phyloP scores from a whole-genome alignment of 2,113 vertebrate species.

The Falcunculus frontatus region DNA sequence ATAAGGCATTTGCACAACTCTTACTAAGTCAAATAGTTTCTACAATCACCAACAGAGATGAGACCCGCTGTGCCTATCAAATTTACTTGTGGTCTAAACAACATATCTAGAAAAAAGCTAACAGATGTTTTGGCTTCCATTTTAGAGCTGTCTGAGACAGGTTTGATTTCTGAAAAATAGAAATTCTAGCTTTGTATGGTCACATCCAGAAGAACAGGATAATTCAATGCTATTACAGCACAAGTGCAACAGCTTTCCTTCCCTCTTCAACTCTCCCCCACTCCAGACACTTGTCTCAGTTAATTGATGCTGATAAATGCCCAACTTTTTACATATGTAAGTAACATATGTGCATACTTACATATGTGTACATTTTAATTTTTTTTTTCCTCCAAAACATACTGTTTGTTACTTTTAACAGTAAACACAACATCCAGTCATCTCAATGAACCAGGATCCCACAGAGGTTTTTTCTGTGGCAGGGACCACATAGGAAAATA shows the following conservation, averaged over 20 bases:
- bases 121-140: background rate
- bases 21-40: background rate
- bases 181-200: background rate
- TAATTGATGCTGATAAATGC: background rate
- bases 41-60: background rate
- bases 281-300: background rate
- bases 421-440: background rate
- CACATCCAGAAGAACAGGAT: background rate
- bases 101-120: background rate
- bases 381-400: background rate
- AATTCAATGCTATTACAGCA: background rate
- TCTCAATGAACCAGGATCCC: background rate
- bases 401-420: background rate
- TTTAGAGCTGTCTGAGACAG: background rate
- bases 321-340: background rate
- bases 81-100: background rate
- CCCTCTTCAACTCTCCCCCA: background rate
- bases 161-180: background rate
- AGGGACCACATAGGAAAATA: background rate
- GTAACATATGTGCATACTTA: background rate
- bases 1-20: background rate
- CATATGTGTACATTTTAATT: accelerated
- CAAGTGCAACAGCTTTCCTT: background rate
- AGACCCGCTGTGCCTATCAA: background rate
- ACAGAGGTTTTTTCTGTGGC: background rate